Evolutionary conservation across 1,140 invertebrate species (phyloP), one percentile per base, ranked within the genome.

Genomic region (Megalonaias nervosa): DNA sequence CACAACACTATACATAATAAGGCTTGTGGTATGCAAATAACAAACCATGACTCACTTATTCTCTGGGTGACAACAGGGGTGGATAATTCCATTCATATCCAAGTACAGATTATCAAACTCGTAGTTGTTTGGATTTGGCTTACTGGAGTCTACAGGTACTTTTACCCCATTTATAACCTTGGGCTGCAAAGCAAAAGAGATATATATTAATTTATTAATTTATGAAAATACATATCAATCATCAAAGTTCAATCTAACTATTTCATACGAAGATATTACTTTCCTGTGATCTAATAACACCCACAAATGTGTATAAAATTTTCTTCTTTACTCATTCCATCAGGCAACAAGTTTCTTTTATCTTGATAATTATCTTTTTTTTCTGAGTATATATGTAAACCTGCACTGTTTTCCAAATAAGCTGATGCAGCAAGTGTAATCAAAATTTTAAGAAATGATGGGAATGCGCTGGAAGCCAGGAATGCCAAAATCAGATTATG

Each of bases 1-100:
- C 38, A 48, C 6, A 48, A 48, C 4, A 9, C 38, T 48, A 48
- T 48, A 48, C 38, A 48, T 6, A 48, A 48, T 48, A 48, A 11
- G 38, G 9, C 38, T 48, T 9, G 2, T 31, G 38, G 5, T 48
- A 48, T 48, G 13, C 23, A 23, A 62, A 19, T n/a, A 62, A 62
- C 3, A n/a, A 62, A 15, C 13, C 60, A 19, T 14, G 60, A n/a
- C 19, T 91, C 91, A 94, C 94, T 94, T 97, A 88, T 99, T 97
- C 91, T 99, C 99, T n/a, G 99, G 99, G 94, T 99, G 99, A 62
- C 97, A 99, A 90, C 98, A 99, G 23, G 98, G 98, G 94, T 99
- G 98, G 86, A 99, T 99, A 81, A 99, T 99, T 6, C 98, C 99
- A 92, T 99, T 99, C 98, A 99, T 99, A 86, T 99, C 98, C 81